Conservation (phyloP, 2,113 vertebrate genomes). For the Amia ocellicauda region DNA sequence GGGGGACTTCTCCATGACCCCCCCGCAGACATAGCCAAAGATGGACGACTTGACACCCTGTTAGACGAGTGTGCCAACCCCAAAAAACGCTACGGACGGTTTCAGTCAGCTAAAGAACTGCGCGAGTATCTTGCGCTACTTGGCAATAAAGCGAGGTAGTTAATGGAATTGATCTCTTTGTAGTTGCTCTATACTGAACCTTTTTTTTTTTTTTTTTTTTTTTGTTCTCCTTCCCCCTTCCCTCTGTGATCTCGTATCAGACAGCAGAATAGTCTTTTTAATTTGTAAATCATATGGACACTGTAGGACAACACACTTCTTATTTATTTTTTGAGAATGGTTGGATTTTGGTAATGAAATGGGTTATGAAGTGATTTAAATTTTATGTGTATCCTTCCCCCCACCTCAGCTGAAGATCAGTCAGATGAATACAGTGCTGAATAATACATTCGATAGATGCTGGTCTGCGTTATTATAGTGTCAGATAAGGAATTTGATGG, state of each 20-base stretch:
- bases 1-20: constrained; percentile 94
- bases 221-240: constrained; percentile 46
- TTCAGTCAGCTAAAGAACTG: constrained; percentile 89
- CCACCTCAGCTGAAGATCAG: constrained; percentile 41
- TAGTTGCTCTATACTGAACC: background rate
- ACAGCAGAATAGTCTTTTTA: background rate
- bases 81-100: constrained; percentile 86
- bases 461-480: constrained; percentile 65
- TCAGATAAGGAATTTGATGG: constrained; percentile 68
- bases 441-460: constrained; percentile 62
- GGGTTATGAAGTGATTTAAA: constrained; percentile 45
- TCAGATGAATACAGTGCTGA: constrained; percentile 52
- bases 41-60: constrained; percentile 84
- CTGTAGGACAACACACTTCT: too few relatives aligned
- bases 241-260: constrained; percentile 12
- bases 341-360: background rate
- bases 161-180: constrained; percentile 34
- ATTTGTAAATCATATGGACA: too few relatives aligned
- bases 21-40: constrained; percentile 85
- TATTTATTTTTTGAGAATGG: constrained; percentile 1
- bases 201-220: constrained; percentile 7
- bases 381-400: too few relatives aligned
- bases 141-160: constrained; percentile 85
- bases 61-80: constrained; percentile 94
- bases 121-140: constrained; percentile 88